Conservation (phyloP, 2,113 vertebrate species). For the Xiphophorus couchianus region DNA sequence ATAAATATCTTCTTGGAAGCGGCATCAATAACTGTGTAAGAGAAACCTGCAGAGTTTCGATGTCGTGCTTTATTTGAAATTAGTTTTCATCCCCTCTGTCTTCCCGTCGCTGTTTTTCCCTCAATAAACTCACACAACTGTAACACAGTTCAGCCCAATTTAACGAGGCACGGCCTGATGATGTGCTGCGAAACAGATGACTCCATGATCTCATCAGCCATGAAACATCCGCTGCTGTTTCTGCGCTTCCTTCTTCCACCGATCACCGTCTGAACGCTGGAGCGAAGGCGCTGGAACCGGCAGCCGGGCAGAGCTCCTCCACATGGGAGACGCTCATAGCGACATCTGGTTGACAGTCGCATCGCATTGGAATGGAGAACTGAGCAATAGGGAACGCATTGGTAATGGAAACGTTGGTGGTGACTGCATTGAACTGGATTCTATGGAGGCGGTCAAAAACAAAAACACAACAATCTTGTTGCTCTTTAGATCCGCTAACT, state of each 20-base stretch:
- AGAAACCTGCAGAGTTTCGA: neutral
- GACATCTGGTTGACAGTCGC: neutral
- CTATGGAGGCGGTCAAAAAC: no score
- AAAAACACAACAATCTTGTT: no score
- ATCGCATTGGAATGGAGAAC: neutral
- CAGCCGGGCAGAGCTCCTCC: neutral
- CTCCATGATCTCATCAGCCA: neutral
- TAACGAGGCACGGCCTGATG: conserved; percentile 3
- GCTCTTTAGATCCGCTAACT: no score
- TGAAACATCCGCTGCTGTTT: conserved; percentile 23
- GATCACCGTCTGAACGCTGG: conserved; percentile 27
- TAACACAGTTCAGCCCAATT: conserved; percentile 10
- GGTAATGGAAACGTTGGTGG: no score
- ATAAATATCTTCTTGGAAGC: neutral
- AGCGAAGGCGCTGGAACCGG: neutral
- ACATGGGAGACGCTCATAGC: neutral
- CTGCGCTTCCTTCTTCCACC: conserved; percentile 13
- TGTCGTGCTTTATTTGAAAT: conserved; percentile 6
- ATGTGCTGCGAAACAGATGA: conserved; percentile 12
- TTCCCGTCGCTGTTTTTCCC: no score
- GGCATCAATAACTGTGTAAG: neutral
- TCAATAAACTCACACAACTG: conserved; percentile 5
- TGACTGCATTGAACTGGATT: no score
- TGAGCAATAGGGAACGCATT: no score
- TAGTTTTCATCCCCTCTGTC: neutral